Evolutionary conservation across 2,797 vertebrate species (phyloP), one percentile per base, ranked within the genome.

Genomic region (Myripristis jacobus): DNA sequence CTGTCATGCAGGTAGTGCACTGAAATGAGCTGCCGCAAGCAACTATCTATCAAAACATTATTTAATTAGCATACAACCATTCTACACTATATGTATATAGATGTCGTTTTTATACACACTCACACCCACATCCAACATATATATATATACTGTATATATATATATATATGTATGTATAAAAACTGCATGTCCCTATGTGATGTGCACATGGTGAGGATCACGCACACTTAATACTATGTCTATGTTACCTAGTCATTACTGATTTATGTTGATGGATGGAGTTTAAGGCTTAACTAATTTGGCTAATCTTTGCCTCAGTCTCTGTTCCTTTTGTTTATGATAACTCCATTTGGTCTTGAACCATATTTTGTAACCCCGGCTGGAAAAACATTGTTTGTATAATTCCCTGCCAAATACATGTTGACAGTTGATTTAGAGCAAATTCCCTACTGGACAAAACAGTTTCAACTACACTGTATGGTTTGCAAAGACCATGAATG

Each of bases 351-450:
- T 38, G 22, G 51, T 8, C 27, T 61, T 9, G 38, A 78, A 59
- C 21, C 48, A 16, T 50, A 31, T 27, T 24, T 22, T 62, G 27
- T 31, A 46, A 60, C 48, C 16, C 53, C 0, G 19, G 3, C 53
- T 67, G 64, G 38, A 25, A 64, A 58, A 62, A 73, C 55, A 53
- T 29, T 10, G 62, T 64, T 56, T 79, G 61, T 73, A 5, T 78
- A 68, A 77, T 71, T 18, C 24, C 21, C 53, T 63, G 74, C 25
- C 73, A 77, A 75, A 70, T 66, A n/a, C 4, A 51, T 71, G 71
- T 61, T 80, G 81, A 87, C 73, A 79, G 67, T 48, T 36, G 68
- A 83, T 83, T 85, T 69, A 73, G 36, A 81, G 76, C 47, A 56
- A 67, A 75, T 34, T 74, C 79, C 74, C 72, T 70, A 53, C 24